Conservation (phyloP, 2,888 invertebrate species). For the Nephrotoma guestfalica region DNA sequence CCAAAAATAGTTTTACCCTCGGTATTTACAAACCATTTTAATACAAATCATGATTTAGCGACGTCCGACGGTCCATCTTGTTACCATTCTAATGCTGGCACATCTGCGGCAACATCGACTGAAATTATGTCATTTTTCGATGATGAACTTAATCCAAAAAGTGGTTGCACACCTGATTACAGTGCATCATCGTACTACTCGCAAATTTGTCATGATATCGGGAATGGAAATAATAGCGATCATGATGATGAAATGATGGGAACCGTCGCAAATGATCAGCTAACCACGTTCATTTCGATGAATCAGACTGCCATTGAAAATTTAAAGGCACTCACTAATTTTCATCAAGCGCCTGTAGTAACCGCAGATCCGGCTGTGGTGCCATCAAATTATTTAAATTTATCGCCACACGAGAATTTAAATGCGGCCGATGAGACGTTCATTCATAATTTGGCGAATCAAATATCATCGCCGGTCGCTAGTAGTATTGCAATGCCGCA, state of each 20-base stretch:
- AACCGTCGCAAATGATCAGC: neutral
- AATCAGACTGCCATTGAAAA: constrained; percentile 35
- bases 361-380: constrained; percentile 17
- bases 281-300: constrained; percentile 7
- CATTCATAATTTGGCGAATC: neutral
- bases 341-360: constrained; percentile 18
- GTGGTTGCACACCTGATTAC: constrained; percentile 7
- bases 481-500: neutral
- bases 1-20: constrained; percentile 8
- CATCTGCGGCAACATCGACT: constrained; percentile 11
- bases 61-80: neutral
- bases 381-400: constrained; percentile 36
- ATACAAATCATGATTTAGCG: neutral
- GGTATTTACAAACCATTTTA: neutral
- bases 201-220: neutral
- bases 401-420: constrained; percentile 20
- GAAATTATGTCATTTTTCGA: constrained; percentile 19
- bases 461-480: neutral
- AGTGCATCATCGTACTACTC: neutral
- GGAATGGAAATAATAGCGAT: neutral
- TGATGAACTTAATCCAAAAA: constrained; percentile 15
- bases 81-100: neutral
- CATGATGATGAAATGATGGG: neutral
- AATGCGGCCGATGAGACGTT: neutral
- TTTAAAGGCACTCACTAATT: constrained; percentile 36